phyloP scores from a whole-genome alignment of 2,113 vertebrate genomes.

The Pungitius pungitius region DNA sequence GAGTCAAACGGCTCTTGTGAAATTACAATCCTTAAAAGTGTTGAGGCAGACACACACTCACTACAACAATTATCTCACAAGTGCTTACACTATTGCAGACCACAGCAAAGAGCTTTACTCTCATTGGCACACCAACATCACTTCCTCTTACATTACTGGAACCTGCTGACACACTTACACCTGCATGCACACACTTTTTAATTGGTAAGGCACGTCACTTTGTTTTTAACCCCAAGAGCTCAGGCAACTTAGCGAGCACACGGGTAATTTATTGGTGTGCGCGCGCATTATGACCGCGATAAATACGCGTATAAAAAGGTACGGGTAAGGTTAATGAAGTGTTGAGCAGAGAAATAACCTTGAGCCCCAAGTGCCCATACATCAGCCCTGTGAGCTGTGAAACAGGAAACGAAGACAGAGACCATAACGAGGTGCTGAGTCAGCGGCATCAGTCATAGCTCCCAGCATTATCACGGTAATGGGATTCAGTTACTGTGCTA shows the following conservation, averaged over 20 bases:
- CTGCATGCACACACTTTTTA: conserved; percentile 47
- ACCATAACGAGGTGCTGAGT: conserved; percentile 78
- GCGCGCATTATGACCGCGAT: conserved; percentile 40
- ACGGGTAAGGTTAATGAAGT: conserved; percentile 75
- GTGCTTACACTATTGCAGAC: conserved; percentile 21
- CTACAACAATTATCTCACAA: not conserved
- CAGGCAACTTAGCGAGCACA: conserved; percentile 47
- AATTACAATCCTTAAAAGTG: conserved; percentile 14
- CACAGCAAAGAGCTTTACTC: conserved; percentile 19
- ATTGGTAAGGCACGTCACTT: conserved; percentile 46
- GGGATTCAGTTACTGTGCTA: conserved; percentile 63
- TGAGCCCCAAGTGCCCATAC: conserved; percentile 72
- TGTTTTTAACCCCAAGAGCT: conserved; percentile 49
- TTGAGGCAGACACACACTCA: not conserved
- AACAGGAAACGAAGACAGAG: conserved; percentile 76
- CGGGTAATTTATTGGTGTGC: conserved; percentile 23
- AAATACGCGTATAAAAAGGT: conserved; percentile 52
- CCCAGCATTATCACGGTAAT: conserved; percentile 66
- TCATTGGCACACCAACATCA: conserved; percentile 28
- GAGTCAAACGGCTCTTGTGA: conserved; percentile 55
- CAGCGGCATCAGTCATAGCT: conserved; percentile 75
- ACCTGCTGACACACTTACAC: conserved; percentile 26
- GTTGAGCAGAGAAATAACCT: conserved; percentile 77
- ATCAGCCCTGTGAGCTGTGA: conserved; percentile 74
- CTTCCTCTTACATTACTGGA: conserved; percentile 37